A percentile compares a stretch with the other conserved stretches of the same genome.
phyloP scores from a whole-genome alignment of 2,113 vertebrate species.

The Ivindomyrus marchei region DNA sequence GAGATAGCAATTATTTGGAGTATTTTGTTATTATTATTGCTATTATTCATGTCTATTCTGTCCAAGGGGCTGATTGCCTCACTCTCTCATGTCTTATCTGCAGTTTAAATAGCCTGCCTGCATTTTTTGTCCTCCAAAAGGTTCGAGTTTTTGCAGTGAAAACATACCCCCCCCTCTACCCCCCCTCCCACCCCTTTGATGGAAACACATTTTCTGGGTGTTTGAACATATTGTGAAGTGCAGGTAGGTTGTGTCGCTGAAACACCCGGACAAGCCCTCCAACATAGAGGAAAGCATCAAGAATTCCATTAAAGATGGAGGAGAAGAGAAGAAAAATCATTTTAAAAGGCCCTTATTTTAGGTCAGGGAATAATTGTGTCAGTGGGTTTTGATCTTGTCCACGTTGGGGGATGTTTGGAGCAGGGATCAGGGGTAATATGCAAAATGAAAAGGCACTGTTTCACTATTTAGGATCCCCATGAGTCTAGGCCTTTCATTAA shows the following conservation, averaged over 20 bases:
- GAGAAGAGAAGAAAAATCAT: slow-evolving; percentile 39
- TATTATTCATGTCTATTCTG: slow-evolving; percentile 50
- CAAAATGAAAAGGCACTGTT: slow-evolving; percentile 38
- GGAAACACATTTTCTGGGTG: slow-evolving; percentile 63
- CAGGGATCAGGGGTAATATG: slow-evolving; percentile 19
- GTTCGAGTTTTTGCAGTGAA: slow-evolving; percentile 45
- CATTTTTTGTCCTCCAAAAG: slow-evolving; percentile 44
- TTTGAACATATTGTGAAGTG: slow-evolving; percentile 64
- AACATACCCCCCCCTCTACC: not conserved
- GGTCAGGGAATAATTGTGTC: slow-evolving; percentile 49
- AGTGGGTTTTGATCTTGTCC: slow-evolving; percentile 58
- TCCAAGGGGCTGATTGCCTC: slow-evolving; percentile 40
- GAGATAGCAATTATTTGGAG: slow-evolving; percentile 60
- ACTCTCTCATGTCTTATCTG: slow-evolving; percentile 23
- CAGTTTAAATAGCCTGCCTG: slow-evolving; percentile 40
- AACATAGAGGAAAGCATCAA: slow-evolving; percentile 43
- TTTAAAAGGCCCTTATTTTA: slow-evolving; percentile 45
- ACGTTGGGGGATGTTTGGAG: slow-evolving; percentile 50
- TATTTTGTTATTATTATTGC: slow-evolving; percentile 64
- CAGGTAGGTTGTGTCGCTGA: slow-evolving; percentile 53
- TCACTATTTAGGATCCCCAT: slow-evolving; percentile 36
- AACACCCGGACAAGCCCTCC: slow-evolving; percentile 45
- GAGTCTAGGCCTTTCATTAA: not conserved
- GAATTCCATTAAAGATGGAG: slow-evolving; percentile 46
- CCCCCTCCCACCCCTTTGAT: slow-evolving; percentile 43